These are phyloP conservation scores for Stenchaetothrips biformis DNA, from an alignment of 2,888 invertebrate genomes.

Conservation along the genomic window DNA sequence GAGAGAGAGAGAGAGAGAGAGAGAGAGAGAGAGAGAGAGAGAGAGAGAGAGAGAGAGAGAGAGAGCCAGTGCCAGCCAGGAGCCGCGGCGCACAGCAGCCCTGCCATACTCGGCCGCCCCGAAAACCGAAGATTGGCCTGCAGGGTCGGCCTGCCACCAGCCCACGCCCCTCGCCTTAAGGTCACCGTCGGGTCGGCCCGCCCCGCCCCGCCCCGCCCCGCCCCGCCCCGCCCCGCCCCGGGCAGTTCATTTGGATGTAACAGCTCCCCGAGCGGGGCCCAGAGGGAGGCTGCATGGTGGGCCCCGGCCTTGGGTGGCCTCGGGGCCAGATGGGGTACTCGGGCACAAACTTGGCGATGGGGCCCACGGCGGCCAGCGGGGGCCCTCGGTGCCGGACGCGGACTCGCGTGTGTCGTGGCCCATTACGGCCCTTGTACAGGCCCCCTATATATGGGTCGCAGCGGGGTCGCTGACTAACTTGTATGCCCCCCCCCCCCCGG, in stretches of 20 bases:
- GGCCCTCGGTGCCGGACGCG: too few species aligned
- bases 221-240: background rate
- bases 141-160: background rate
- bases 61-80: background rate
- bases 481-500: background rate
- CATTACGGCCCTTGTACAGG: too few species aligned
- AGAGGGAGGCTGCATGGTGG: too few species aligned
- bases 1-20: background rate
- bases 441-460: too few species aligned
- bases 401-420: too few species aligned
- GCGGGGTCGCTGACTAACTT: too few species aligned
- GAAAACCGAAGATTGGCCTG: too few species aligned
- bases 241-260: background rate
- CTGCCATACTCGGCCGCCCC: too few species aligned
- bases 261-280: background rate
- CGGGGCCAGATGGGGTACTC: too few species aligned
- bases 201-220: background rate
- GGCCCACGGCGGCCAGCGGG: too few species aligned
- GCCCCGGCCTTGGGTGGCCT: too few species aligned
- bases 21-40: background rate
- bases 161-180: background rate
- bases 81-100: background rate
- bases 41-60: background rate
- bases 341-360: too few species aligned
- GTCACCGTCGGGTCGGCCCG: background rate